Conservation (phyloP, 30 jellyfish, hydroid and myxozoan species). For the Aurelia aurita region DNA sequence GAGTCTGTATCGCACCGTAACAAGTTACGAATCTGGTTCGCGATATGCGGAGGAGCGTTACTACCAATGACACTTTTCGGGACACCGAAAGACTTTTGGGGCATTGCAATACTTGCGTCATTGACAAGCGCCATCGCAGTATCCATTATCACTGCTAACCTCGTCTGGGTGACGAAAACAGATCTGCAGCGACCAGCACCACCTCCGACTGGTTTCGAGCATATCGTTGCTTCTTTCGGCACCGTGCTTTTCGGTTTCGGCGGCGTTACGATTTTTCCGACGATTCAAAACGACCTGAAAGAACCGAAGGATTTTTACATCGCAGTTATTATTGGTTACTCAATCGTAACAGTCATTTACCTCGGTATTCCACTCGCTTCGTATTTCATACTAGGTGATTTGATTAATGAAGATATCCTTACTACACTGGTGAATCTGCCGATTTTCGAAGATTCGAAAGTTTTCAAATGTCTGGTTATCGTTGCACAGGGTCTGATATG, state of each 20-base stretch:
- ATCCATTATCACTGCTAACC: conserved; percentile 66
- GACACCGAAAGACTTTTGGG: conserved; percentile 97
- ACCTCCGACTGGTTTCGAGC: conserved; percentile 54
- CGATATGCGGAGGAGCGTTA: conserved; percentile 80
- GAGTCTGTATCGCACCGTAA: conserved; percentile 75
- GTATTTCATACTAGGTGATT: conserved; percentile 81
- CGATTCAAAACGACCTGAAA: conserved; percentile 90
- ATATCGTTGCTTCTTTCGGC: conserved; percentile 92
- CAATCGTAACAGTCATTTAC: conserved; percentile 81
- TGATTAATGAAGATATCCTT: conserved; percentile 86
- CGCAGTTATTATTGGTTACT: conserved; percentile 91
- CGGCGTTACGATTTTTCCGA: conserved; percentile 95
- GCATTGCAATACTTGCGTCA: conserved; percentile 93
- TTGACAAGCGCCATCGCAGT: conserved; percentile 92
- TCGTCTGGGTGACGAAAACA: conserved; percentile 80
- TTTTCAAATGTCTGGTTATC: conserved; percentile 71
- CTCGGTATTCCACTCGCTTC: conserved; percentile 81
- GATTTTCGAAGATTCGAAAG: conserved; percentile 63
- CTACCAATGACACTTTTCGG: conserved; percentile 96
- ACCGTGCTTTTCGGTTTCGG: conserved; percentile 96
- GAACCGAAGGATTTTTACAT: conserved; percentile 91
- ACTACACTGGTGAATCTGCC: conserved; percentile 83
- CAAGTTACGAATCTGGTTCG: conserved; percentile 92
- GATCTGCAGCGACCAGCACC: conserved; percentile 80
- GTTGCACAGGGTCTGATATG: conserved; percentile 90